These are phyloP conservation scores for Drosophila neutralis DNA, from an alignment of 2,888 invertebrate species.

Conservation along the genomic window DNA sequence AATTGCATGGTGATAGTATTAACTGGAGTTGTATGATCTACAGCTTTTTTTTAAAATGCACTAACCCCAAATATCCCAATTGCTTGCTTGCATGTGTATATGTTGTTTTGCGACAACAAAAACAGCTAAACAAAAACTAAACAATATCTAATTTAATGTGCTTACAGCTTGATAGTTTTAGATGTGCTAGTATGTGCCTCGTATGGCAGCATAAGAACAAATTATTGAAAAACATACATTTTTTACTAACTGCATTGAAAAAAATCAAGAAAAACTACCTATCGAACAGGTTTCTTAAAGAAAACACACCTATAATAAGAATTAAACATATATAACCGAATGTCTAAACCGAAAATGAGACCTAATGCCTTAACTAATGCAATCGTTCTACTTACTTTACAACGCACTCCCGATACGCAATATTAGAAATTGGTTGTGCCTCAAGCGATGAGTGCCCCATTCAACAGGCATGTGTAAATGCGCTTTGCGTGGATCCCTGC, in stretches of 20 bases:
- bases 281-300: conserved; percentile 68
- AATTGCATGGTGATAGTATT: conserved; percentile 55
- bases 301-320: conserved; percentile 48
- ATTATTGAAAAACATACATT: conserved; percentile 30
- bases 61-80: conserved; percentile 61
- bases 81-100: conserved; percentile 77
- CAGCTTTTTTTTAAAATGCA: conserved; percentile 43
- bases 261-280: conserved; percentile 66
- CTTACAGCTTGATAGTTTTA: conserved; percentile 48
- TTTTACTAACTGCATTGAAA: conserved; percentile 74
- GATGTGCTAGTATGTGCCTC: conserved; percentile 38
- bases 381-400: conserved; percentile 27
- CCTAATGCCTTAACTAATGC: conserved; percentile 49
- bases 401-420: conserved; percentile 20
- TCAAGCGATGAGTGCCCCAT: conserved; percentile 92
- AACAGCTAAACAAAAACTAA: conserved; percentile 42
- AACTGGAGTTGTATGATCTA: conserved; percentile 28
- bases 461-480: conserved; percentile 91
- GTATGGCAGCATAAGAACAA: conserved; percentile 23
- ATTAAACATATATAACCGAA: conserved; percentile 38
- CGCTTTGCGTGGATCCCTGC: conserved; percentile 93
- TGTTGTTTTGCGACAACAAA: conserved; percentile 62
- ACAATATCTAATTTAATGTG: conserved; percentile 32
- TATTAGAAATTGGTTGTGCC: conserved; percentile 91
- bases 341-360: conserved; percentile 19